phyloP scores from a whole-genome alignment of 1,140 invertebrate species.

The Choristoneura fumiferana region DNA sequence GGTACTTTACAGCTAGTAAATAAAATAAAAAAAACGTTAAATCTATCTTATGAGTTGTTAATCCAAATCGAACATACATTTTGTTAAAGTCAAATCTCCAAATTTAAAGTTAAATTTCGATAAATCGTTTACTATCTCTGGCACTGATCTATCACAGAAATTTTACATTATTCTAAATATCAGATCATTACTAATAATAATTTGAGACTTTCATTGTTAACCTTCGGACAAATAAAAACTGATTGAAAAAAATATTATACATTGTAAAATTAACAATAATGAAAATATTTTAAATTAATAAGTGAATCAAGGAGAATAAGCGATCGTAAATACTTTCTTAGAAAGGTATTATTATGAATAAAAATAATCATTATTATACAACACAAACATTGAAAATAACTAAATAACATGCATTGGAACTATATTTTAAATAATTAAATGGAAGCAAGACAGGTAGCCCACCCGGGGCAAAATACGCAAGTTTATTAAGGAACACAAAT shows the following conservation, averaged over 20 bases:
- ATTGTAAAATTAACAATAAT: constrained; percentile 6
- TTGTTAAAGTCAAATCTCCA: not conserved
- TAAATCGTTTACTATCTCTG: constrained; percentile 30
- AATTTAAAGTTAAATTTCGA: not conserved
- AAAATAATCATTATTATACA: not conserved
- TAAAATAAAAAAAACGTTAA: not conserved
- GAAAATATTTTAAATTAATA: too few relatives aligned
- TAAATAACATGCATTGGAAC: constrained; percentile 3
- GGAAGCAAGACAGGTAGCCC: not conserved
- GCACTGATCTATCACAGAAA: constrained; percentile 63
- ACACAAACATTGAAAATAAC: constrained; percentile 9
- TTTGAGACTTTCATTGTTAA: not conserved
- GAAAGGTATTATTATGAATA: not conserved
- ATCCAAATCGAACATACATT: not conserved
- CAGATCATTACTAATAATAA: not conserved
- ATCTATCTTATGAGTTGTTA: too few relatives aligned
- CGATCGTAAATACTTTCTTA: not conserved
- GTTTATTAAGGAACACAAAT: not conserved
- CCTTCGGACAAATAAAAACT: not conserved
- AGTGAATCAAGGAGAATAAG: not conserved
- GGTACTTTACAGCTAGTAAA: not conserved
- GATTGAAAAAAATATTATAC: constrained; percentile 3
- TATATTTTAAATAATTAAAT: constrained; percentile 6
- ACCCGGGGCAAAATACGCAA: not conserved
- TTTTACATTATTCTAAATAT: constrained; percentile 9